These are phyloP conservation scores for Bombus terrestris DNA, from an alignment of 1,140 invertebrate genomes.

Conservation along the genomic window DNA sequence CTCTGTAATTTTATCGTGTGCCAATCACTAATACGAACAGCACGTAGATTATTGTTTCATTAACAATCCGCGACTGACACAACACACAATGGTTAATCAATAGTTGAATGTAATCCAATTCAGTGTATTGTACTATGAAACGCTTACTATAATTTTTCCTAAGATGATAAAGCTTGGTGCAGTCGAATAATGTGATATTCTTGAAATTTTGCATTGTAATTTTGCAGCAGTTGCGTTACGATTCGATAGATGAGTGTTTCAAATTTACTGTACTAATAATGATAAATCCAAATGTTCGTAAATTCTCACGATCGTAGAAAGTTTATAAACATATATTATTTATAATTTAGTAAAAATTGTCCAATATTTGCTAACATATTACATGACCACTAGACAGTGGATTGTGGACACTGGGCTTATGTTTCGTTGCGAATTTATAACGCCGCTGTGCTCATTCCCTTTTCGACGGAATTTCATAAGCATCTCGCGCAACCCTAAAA, in stretches of 20 bases:
- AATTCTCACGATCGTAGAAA: not conserved
- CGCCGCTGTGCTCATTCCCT: not conserved
- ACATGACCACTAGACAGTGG: not conserved
- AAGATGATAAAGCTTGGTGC: not conserved
- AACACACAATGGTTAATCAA: slow-evolving; percentile 43
- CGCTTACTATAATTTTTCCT: not conserved
- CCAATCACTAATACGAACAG: slow-evolving; percentile 41
- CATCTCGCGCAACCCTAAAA: not conserved
- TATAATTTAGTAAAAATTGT: not conserved
- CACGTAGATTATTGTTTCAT: slow-evolving; percentile 64
- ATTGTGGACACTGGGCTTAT: not conserved
- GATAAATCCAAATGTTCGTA: not conserved
- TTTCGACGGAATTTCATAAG: slow-evolving; percentile 47
- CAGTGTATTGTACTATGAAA: not conserved
- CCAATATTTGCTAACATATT: not conserved
- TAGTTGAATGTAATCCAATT: slow-evolving; percentile 44
- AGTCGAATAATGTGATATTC: too few species aligned
- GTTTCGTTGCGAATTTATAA: slow-evolving; percentile 1
- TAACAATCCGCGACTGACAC: slow-evolving; percentile 52
- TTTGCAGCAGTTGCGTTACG: too few species aligned
- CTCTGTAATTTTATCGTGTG: slow-evolving; percentile 55
- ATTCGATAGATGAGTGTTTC: too few species aligned
- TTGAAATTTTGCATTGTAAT: too few species aligned
- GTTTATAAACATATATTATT: not conserved
- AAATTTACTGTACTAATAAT: too few species aligned